Conservation (phyloP, 2,888 invertebrate genomes). For the Mythimna albipuncta region DNA sequence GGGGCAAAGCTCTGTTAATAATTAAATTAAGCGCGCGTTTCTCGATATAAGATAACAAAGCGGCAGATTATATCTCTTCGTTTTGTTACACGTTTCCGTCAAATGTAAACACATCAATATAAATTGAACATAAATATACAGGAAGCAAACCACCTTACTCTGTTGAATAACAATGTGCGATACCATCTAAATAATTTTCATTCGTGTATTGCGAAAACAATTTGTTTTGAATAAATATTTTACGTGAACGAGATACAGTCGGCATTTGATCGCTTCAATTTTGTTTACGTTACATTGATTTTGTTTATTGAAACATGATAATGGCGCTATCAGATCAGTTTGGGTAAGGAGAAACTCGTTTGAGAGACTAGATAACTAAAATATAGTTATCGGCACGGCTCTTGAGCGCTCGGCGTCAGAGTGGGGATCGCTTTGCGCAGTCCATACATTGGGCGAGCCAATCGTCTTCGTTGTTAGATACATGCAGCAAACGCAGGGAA, state of each 20-base stretch:
- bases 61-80: conserved; percentile 63
- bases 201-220: conserved; percentile 29
- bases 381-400: neutral
- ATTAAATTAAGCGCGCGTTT: conserved; percentile 75
- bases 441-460: too few relatives aligned
- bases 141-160: conserved; percentile 37
- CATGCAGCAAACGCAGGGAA: too few relatives aligned
- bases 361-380: neutral
- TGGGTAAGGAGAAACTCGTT: neutral
- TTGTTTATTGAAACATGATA: neutral
- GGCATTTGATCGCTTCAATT: conserved; percentile 25
- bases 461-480: too few relatives aligned
- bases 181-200: conserved; percentile 39
- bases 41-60: conserved; percentile 70
- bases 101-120: conserved; percentile 53
- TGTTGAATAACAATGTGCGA: conserved; percentile 43
- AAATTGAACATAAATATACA: conserved; percentile 60
- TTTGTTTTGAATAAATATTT: conserved; percentile 47
- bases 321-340: neutral
- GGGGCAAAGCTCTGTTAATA: conserved; percentile 76
- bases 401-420: too few relatives aligned
- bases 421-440: too few relatives aligned
- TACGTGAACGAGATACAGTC: conserved; percentile 21
- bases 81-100: conserved; percentile 47
- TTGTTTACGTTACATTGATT: conserved; percentile 17